Conservation (phyloP, 2,888 invertebrate species). For the Plemyria rubiginata region DNA sequence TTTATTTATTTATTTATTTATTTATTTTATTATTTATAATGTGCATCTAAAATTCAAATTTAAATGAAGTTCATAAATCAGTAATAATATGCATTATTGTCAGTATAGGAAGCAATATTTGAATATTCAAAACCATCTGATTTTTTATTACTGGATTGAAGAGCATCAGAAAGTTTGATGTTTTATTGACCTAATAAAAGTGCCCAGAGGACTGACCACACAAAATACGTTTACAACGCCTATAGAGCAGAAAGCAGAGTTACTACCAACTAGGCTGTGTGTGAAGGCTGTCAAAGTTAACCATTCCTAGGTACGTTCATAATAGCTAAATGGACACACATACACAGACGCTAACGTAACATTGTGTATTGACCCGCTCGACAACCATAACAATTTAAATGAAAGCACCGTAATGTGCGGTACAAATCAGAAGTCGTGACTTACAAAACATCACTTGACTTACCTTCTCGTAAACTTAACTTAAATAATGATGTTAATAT, state of each 20-base stretch:
- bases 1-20: no score
- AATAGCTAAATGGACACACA: neutral
- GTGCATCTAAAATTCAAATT: slow-evolving; percentile 12
- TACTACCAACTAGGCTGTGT: no score
- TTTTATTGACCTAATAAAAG: neutral
- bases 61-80: slow-evolving; percentile 8
- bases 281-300: neutral
- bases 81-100: slow-evolving; percentile 3
- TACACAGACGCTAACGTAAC: neutral
- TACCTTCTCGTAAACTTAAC: slow-evolving; percentile 37
- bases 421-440: slow-evolving; percentile 53
- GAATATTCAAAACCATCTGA: slow-evolving; percentile 28
- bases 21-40: no score
- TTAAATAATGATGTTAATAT: neutral
- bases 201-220: neutral
- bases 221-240: neutral
- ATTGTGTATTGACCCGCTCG: slow-evolving; percentile 19
- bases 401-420: slow-evolving; percentile 52
- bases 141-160: slow-evolving; percentile 19
- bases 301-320: neutral
- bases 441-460: slow-evolving; percentile 48
- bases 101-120: slow-evolving; percentile 6
- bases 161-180: slow-evolving; percentile 12
- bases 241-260: no score
- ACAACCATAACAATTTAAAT: slow-evolving; percentile 54